Base-by-base conservation (phyloP, 2,113 vertebrate species). In the Megalops atlanticus region DNA sequence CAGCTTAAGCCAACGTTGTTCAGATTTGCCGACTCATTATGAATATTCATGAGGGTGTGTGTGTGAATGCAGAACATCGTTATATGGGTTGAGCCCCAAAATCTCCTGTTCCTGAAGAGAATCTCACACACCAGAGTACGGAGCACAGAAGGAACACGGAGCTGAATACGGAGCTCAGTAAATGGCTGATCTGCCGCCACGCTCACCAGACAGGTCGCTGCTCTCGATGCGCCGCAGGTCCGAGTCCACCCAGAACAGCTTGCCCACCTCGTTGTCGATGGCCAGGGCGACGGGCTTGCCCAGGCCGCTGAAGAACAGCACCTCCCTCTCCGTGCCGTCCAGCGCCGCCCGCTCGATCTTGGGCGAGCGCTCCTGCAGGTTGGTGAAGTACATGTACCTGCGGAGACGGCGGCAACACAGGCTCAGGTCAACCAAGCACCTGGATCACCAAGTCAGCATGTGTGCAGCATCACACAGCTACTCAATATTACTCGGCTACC, bases 321-420 rank as follows among this genome's bases (percentile, higher is more conserved):
- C 95, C 86, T 99, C 98, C 0, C 98, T 93, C 87, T 99, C 98
- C 0, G 97, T 99, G n/a, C 98, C 98, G 83, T 98, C 98, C 91
- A 99, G 81, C 2, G 97, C 96, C 10, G 97, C 96, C 0, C 98
- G 93, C 92, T 99, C 98, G 77, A 99, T 99, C 91, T 96, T 97
- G 0, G 97, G 95, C 0, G 96, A 97, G 8, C 97, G 95, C 74
- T 99, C 98, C 89, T 98, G 95, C 39, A 99, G 94, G 89, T 99
- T 99, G 85, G 97, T 98, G 92, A 99, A 99, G 94, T 98, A 99
- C 98, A 99, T 97, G 91, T 99, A 99, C 89, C 98, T 99, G 90
- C 7, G 1, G 84, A 77, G 33, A n/a, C 35, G 27, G 12, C 1
- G 36, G 52, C 6, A 18, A 38, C 21, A 75, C 21, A 21, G 38